Evolutionary conservation across 53 echinoderm and acorn worm genomes (phyloP).

Genomic region (Echinometra lucunter): DNA sequence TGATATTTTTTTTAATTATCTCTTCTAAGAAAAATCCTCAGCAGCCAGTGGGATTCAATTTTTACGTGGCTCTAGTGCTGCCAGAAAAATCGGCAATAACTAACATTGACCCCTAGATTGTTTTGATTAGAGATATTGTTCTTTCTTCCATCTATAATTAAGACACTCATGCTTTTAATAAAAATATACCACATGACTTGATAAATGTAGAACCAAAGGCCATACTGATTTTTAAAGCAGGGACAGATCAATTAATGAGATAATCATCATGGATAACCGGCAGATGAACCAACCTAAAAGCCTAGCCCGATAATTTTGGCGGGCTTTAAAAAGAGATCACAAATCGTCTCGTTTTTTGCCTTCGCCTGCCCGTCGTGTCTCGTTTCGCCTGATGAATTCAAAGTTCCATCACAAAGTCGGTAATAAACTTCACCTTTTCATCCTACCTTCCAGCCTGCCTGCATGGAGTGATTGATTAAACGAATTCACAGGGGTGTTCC

Average conservation of each 20-base stretch:
- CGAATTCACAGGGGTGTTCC: slow-evolving; percentile 19
- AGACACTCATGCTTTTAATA: background rate
- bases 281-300: too few relatives aligned
- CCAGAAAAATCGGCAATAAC: too few relatives aligned
- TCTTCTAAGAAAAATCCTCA: too few relatives aligned
- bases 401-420: background rate
- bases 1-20: background rate
- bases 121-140: too few relatives aligned
- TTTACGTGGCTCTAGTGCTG: too few relatives aligned
- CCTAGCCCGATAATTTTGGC: background rate
- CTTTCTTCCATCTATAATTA: too few relatives aligned
- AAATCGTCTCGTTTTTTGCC: background rate
- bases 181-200: background rate
- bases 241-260: background rate
- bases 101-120: too few relatives aligned
- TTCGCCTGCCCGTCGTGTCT: background rate
- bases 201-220: background rate
- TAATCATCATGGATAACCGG: background rate
- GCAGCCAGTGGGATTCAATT: too few relatives aligned
- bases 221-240: background rate
- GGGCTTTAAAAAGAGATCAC: slow-evolving; percentile 1
- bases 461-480: slow-evolving; percentile 18
- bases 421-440: background rate
- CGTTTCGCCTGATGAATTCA: slow-evolving; percentile 20
- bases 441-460: background rate